phyloP scores from a whole-genome alignment of 2,113 vertebrate genomes.

The Gymnocephalus cernua region DNA sequence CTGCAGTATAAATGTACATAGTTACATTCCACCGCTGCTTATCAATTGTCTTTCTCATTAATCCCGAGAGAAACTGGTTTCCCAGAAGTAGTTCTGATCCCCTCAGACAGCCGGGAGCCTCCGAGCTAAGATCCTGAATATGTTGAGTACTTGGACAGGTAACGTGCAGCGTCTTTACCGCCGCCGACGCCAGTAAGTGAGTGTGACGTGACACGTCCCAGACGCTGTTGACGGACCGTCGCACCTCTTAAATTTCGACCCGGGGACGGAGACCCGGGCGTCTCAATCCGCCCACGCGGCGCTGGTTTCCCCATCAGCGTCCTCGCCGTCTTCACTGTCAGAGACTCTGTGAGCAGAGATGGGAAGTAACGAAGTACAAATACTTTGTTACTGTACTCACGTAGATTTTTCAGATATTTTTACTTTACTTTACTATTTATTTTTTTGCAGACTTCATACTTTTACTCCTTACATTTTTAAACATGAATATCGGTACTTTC shows the following conservation, averaged over 20 bases:
- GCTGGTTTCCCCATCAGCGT: slow-evolving; percentile 72
- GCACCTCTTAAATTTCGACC: slow-evolving; percentile 45
- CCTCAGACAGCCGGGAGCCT: slow-evolving; percentile 60
- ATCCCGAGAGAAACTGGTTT: slow-evolving; percentile 14
- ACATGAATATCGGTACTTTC: no score
- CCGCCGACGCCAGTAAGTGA: slow-evolving; percentile 58
- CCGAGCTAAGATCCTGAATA: neutral
- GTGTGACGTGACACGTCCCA: slow-evolving; percentile 67
- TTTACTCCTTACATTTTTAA: no score
- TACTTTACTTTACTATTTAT: no score
- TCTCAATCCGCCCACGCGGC: slow-evolving; percentile 8
- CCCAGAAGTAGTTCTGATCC: neutral
- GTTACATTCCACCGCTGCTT: neutral
- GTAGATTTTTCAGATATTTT: no score
- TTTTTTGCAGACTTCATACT: no score
- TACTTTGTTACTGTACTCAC: no score
- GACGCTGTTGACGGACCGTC: slow-evolving; percentile 61
- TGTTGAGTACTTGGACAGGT: slow-evolving; percentile 50
- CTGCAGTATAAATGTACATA: no score
- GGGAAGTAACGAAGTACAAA: no score
- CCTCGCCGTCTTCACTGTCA: slow-evolving; percentile 26
- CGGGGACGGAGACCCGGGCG: slow-evolving; percentile 16
- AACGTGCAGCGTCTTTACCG: slow-evolving; percentile 33
- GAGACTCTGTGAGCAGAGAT: no score
- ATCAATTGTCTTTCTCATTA: slow-evolving; percentile 49